Conservation (phyloP, 2,888 invertebrate species). For the Frankliniella fusca region DNA sequence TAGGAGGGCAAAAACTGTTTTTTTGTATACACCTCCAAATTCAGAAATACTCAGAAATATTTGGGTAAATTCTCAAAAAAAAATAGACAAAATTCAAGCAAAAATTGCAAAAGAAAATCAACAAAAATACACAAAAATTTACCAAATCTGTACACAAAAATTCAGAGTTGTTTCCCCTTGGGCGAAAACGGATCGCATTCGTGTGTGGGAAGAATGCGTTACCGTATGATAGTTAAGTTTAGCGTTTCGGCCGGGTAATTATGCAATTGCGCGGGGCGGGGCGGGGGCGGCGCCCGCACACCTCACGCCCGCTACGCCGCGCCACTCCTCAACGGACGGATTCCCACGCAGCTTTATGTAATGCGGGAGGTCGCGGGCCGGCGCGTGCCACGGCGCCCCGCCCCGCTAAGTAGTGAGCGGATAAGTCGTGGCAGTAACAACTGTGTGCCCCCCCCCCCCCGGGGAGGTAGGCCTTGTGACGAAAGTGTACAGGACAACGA, state of each 20-base stretch:
- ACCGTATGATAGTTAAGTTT: slow-evolving; percentile 5
- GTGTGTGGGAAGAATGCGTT: not conserved
- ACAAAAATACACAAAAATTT: too few relatives aligned
- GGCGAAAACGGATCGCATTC: not conserved
- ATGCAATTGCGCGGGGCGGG: slow-evolving; percentile 32
- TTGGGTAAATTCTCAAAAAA: too few relatives aligned
- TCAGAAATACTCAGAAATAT: too few relatives aligned
- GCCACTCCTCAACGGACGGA: not conserved
- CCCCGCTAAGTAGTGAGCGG: not conserved
- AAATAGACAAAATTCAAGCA: too few relatives aligned
- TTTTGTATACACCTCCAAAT: too few relatives aligned
- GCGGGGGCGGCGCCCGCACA: slow-evolving; percentile 34
- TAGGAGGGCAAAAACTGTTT: not conserved
- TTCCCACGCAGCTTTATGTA: slow-evolving; percentile 24
- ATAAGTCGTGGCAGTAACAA: not conserved
- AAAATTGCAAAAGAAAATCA: too few relatives aligned
- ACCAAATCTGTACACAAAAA: too few relatives aligned
- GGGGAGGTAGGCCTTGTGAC: too few relatives aligned
- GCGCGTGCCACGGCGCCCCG: not conserved
- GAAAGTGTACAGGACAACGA: too few relatives aligned
- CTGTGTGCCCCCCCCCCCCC: not conserved
- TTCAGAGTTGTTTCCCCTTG: too few relatives aligned
- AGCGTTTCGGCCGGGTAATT: slow-evolving; percentile 34
- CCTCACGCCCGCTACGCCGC: not conserved
- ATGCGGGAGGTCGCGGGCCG: not conserved